phyloP scores from a whole-genome alignment of 2,888 invertebrate species.

The Camptogramma bilineatum region DNA sequence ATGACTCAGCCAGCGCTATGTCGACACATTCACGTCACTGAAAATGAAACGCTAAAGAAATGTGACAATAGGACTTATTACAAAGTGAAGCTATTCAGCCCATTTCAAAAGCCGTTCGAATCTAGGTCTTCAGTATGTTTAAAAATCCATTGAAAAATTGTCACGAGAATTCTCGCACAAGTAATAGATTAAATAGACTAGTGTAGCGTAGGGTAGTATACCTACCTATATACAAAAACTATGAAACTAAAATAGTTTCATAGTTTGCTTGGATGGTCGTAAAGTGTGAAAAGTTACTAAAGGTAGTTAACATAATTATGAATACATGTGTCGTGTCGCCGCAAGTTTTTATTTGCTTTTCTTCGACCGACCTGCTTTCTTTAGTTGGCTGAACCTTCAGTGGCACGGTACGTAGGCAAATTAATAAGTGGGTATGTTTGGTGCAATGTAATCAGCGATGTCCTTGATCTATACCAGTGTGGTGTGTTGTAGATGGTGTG shows the following conservation, averaged over 20 bases:
- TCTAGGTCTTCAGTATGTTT: constrained; percentile 25
- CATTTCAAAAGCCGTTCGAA: constrained; percentile 31
- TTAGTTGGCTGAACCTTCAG: constrained; percentile 6
- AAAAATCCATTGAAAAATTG: constrained; percentile 11
- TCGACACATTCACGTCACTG: constrained; percentile 36
- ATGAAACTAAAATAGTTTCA: neutral
- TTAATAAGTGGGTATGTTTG: constrained; percentile 5
- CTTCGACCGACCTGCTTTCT: constrained; percentile 13
- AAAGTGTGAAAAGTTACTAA: neutral
- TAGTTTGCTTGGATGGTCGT: neutral
- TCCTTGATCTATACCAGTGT: constrained; percentile 23
- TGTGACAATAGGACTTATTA: constrained; percentile 38
- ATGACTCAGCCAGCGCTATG: constrained; percentile 14
- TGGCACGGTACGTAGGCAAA: constrained; percentile 6
- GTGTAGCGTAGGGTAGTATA: no score
- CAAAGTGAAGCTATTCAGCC: constrained; percentile 34
- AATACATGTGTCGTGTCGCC: neutral
- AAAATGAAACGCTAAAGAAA: constrained; percentile 39
- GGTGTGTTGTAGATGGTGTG: no score
- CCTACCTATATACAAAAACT: neutral
- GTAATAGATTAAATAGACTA: neutral
- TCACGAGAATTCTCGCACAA: neutral
- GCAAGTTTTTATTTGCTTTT: constrained; percentile 14
- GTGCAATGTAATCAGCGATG: constrained; percentile 16
- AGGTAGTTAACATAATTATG: neutral